Conservation (phyloP, 2,888 invertebrate species). For the Ophion ventricosus region DNA sequence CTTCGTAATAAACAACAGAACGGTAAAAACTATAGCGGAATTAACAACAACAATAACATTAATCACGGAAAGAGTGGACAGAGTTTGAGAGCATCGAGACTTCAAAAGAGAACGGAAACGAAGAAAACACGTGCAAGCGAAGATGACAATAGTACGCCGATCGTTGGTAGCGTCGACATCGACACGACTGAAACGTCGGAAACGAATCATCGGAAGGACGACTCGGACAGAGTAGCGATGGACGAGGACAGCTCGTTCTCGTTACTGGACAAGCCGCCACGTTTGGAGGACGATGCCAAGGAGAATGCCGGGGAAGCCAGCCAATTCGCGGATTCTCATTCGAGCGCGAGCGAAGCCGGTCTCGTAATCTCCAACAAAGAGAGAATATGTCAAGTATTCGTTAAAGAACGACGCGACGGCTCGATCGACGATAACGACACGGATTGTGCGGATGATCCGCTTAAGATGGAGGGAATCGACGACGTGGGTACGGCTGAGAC, state of each 20-base stretch:
- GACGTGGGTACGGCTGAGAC: constrained; percentile 42
- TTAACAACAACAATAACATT: constrained; percentile 68
- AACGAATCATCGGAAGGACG: constrained; percentile 77
- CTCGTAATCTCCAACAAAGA: constrained; percentile 54
- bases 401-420: constrained; percentile 54
- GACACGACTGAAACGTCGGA: constrained; percentile 71
- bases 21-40: constrained; percentile 60
- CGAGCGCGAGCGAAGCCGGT: constrained; percentile 36
- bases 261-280: constrained; percentile 72
- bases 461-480: constrained; percentile 59
- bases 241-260: constrained; percentile 75
- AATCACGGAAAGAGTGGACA: constrained; percentile 74
- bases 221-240: constrained; percentile 75
- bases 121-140: constrained; percentile 74
- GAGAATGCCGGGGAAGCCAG: constrained; percentile 60
- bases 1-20: constrained; percentile 81
- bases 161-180: constrained; percentile 64
- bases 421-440: constrained; percentile 47
- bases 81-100: constrained; percentile 80
- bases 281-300: constrained; percentile 70
- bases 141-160: constrained; percentile 70
- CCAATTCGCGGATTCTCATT: constrained; percentile 30
- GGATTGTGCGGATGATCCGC: constrained; percentile 55
- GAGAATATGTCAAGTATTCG: constrained; percentile 63
- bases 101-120: constrained; percentile 79